phyloP scores from a whole-genome alignment of 2,113 vertebrate genomes.

The Leucopsar rothschildi region DNA sequence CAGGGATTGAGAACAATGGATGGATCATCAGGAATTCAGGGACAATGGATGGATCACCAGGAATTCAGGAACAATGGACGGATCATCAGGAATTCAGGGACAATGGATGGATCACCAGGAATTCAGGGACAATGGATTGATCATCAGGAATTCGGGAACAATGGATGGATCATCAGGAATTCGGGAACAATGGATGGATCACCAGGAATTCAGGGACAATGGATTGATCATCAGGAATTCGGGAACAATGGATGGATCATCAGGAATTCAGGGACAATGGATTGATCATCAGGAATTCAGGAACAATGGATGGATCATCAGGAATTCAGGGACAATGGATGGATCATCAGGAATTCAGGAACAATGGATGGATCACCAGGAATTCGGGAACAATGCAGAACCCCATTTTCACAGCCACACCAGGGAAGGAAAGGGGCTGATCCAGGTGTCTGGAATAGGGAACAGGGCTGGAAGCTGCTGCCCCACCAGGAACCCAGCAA shows the following conservation, averaged over 20 bases:
- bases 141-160: too few relatives aligned
- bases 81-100: too few relatives aligned
- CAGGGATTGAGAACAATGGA: neutral
- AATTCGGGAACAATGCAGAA: fast-evolving
- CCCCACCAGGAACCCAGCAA: neutral
- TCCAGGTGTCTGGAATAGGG: neutral
- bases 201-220: fast-evolving
- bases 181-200: fast-evolving
- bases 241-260: fast-evolving
- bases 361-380: neutral
- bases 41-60: fast-evolving
- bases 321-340: fast-evolving
- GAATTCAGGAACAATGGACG: too few relatives aligned
- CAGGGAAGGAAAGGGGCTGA: neutral
- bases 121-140: too few relatives aligned
- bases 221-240: neutral
- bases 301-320: fast-evolving
- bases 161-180: neutral
- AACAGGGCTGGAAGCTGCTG: neutral
- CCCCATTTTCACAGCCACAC: neutral
- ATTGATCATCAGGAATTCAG: fast-evolving
- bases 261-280: fast-evolving
- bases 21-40: neutral
- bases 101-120: too few relatives aligned
- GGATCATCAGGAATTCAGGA: neutral